These are phyloP conservation scores for Cabera pusaria DNA, from an alignment of 2,888 invertebrate genomes.

Conservation along the genomic window DNA sequence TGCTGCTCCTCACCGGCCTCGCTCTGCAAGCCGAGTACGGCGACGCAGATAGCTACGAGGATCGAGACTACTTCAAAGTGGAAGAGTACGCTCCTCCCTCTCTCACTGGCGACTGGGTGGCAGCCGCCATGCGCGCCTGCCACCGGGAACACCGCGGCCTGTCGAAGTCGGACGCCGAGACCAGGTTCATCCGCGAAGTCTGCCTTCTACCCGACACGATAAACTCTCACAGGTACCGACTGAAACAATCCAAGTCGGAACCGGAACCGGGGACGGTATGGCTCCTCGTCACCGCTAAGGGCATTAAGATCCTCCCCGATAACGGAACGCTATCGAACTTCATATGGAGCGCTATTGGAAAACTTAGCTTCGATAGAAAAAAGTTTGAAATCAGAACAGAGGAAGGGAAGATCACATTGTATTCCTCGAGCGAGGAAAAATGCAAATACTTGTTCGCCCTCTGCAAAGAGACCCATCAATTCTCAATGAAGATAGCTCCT, in stretches of 20 bases:
- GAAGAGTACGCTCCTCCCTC: conserved; percentile 92
- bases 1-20: conserved; percentile 92
- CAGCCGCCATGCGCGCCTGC: conserved; percentile 87
- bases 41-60: conserved; percentile 83
- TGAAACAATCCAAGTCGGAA: conserved; percentile 90
- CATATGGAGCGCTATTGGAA: conserved; percentile 97
- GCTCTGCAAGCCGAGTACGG: conserved; percentile 97
- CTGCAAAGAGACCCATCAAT: conserved; percentile 97
- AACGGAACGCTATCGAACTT: conserved; percentile 89
- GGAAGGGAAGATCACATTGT: conserved; percentile 94
- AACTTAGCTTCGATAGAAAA: conserved; percentile 97
- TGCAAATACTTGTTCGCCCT: conserved; percentile 94
- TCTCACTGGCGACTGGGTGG: conserved; percentile 84
- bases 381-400: conserved; percentile 98
- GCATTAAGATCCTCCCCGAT: conserved; percentile 93
- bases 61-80: conserved; percentile 87
- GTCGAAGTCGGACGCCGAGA: conserved; percentile 91
- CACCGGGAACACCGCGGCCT: conserved; percentile 93
- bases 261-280: conserved; percentile 90
- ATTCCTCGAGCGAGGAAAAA: conserved; percentile 96
- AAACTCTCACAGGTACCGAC: conserved; percentile 94
- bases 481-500: conserved; percentile 96
- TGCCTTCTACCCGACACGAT: conserved; percentile 92
- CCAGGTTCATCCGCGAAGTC: conserved; percentile 94
- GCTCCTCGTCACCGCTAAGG: conserved; percentile 95